Conservation (phyloP, 2,113 vertebrate species). For the Entosphenus tridentatus region DNA sequence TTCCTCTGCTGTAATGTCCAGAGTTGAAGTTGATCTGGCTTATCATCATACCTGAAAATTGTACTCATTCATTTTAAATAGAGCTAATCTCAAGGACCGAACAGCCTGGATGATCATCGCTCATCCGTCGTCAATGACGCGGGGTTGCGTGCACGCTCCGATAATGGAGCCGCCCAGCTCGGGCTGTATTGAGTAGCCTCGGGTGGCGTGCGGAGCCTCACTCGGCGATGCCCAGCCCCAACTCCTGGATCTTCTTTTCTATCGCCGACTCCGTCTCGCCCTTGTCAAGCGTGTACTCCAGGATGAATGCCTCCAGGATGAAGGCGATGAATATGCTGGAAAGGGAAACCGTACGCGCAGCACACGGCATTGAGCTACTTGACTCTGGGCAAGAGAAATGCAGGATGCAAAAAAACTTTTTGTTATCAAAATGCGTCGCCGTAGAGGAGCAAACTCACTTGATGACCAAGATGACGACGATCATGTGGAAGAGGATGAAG, state of each 20-base stretch:
- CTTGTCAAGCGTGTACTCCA: conserved; percentile 64
- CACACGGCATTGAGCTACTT: background rate
- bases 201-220: background rate
- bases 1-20: no score
- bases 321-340: conserved; percentile 74
- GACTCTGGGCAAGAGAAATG: no score
- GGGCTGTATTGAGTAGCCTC: no score
- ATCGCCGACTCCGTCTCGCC: conserved; percentile 62
- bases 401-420: no score
- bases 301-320: conserved; percentile 70
- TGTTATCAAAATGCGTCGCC: background rate
- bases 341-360: background rate
- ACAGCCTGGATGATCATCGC: no score
- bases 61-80: no score
- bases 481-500: conserved; percentile 61
- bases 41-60: no score
- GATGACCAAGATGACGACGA: conserved; percentile 67
- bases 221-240: conserved; percentile 24
- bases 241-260: conserved; percentile 71
- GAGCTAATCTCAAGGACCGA: no score
- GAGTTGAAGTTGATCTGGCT: no score
- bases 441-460: conserved; percentile 33
- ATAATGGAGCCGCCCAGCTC: no score
- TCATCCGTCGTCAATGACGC: no score
- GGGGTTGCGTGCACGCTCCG: no score